Evolutionary conservation across 2,888 invertebrate species (phyloP), one percentile per base, ranked within the genome.

Genomic region (Stenichneumon culpator): DNA sequence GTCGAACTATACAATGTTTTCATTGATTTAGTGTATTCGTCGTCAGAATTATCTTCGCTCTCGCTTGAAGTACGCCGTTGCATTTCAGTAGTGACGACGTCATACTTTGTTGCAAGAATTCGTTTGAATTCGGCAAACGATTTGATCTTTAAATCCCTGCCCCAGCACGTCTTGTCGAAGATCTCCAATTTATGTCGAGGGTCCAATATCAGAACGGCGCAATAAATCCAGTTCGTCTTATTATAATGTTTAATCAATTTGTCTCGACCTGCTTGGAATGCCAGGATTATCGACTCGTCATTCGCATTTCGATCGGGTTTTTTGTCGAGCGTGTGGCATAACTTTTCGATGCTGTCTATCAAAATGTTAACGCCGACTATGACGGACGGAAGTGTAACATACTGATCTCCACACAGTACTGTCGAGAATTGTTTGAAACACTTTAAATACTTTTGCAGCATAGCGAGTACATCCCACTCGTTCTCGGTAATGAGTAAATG

Each of bases 171-270:
- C 11, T 68, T 22, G 36, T 47, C 60, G 70, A 89, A 88, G 11
- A 86, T 88, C 67, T 86, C 82, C 5, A 87, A 52, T 82, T 86
- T 88, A 52, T 89, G 86, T 9, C 87, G 84, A 39, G 87, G 88
- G 74, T 88, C 87, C 36, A 88, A 80, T 19, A 87, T 88, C 16
- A 89, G 75, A 39, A 80, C 80, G 67, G 79, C 70, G 68, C 88
- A 84, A 65, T 88, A 87, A 11, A 88, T 83, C 87, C 86, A 88
- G 50, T 88, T 87, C 22, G 82, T 86, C 52, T 86, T 83, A 16
- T n/a, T n/a, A n/a, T n/a, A n/a, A n/a, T n/a, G n/a, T 47, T 73
- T 65, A 0, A 80, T 2, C 32, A 83, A 63, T 60, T 83, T 80
- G 52, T 83, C 57, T 67, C 75, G 44, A n/a, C 32, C 72, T n/a